These are phyloP conservation scores for Lepilemur septentrionalis DNA, from an alignment of 2,797 vertebrate genomes.

Conservation along the genomic window DNA sequence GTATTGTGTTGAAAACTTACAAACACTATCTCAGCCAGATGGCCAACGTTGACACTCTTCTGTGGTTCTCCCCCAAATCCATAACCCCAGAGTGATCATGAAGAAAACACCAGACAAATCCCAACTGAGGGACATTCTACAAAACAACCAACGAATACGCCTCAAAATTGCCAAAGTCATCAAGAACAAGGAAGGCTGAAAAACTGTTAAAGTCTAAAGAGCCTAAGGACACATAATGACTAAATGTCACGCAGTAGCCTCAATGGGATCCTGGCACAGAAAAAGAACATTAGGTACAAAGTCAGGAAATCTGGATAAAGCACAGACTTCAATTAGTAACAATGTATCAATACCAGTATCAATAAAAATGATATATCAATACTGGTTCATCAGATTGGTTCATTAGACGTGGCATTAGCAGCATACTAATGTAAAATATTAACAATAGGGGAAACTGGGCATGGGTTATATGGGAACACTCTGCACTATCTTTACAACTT, in stretches of 20 bases:
- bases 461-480: neutral
- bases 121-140: neutral
- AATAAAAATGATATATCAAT: neutral
- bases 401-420: neutral
- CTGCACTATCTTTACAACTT: neutral
- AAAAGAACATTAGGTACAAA: neutral
- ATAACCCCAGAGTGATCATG: neutral
- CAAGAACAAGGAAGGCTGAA: neutral
- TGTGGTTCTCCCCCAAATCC: neutral
- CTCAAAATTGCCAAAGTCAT: neutral
- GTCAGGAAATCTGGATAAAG: neutral
- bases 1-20: neutral
- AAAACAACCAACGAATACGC: neutral
- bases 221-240: neutral
- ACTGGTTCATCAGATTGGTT: neutral
- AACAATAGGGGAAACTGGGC: neutral
- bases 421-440: neutral
- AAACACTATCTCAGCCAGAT: neutral
- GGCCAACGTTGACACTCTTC: neutral
- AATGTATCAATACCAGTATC: neutral
- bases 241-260: neutral
- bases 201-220: neutral
- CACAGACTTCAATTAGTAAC: neutral
- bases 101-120: neutral
- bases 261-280: neutral